Evolutionary conservation across 2,797 vertebrate species (phyloP).

Genomic region (Sebastes miniatus): DNA sequence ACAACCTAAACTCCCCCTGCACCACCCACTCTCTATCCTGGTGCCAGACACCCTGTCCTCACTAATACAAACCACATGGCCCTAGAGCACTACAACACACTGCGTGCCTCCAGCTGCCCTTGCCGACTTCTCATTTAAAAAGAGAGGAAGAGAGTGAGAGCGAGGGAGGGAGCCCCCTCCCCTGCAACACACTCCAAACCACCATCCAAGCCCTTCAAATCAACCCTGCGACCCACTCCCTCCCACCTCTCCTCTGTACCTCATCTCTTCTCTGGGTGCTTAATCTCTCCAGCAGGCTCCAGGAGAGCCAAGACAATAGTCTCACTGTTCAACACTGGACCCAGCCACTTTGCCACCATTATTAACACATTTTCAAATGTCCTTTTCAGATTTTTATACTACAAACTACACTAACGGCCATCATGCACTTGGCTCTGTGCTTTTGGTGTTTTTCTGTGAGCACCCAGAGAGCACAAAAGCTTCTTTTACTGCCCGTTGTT

Average conservation of each 20-base stretch:
- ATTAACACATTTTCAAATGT: slow-evolving; percentile 83
- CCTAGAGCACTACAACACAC: slow-evolving; percentile 71
- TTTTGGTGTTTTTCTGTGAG: slow-evolving; percentile 52
- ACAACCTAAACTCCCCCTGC: slow-evolving; percentile 72
- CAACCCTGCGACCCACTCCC: slow-evolving; percentile 66
- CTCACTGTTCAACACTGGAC: slow-evolving; percentile 78
- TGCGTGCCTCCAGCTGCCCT: slow-evolving; percentile 77
- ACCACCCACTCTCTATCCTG: slow-evolving; percentile 78
- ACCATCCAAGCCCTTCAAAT: slow-evolving; percentile 74
- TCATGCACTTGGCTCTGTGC: slow-evolving; percentile 61
- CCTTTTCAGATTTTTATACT: slow-evolving; percentile 71
- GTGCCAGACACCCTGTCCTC: slow-evolving; percentile 85
- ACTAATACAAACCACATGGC: slow-evolving; percentile 86
- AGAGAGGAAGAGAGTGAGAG: slow-evolving; percentile 60
- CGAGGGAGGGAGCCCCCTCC: slow-evolving; percentile 62
- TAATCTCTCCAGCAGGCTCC: slow-evolving; percentile 80
- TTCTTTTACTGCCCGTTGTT: slow-evolving; percentile 73
- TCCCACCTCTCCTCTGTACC: slow-evolving; percentile 69
- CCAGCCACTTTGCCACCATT: slow-evolving; percentile 75
- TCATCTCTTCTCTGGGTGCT: slow-evolving; percentile 74
- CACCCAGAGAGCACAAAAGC: slow-evolving; percentile 55
- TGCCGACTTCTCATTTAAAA: slow-evolving; percentile 76
- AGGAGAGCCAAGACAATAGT: slow-evolving; percentile 82
- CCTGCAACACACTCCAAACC: slow-evolving; percentile 72
- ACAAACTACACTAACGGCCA: slow-evolving; percentile 65